Conservation (phyloP, 2,113 vertebrate species). For the Cyphomyrus discorhynchus region DNA sequence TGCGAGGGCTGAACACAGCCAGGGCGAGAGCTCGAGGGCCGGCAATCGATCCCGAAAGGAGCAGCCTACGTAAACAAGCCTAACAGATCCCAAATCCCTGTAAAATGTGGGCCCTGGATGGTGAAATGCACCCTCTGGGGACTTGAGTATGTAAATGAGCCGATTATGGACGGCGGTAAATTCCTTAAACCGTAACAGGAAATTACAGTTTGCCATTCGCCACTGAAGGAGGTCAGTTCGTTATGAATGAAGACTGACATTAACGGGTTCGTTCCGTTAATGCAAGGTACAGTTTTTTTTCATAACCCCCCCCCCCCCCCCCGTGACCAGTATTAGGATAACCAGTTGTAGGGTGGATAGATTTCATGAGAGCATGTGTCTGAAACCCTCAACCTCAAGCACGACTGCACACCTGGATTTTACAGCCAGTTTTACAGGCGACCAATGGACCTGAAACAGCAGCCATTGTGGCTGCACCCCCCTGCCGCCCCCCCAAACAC, state of each 20-base stretch:
- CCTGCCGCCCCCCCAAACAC: not conserved
- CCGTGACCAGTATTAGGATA: not conserved
- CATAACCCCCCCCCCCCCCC: not conserved
- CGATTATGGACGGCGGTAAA: not conserved
- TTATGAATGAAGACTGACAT: not conserved
- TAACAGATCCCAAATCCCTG: not conserved
- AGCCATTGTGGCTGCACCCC: not conserved
- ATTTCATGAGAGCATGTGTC: not conserved
- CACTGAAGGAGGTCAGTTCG: not conserved
- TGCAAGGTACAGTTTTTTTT: not conserved
- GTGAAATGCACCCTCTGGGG: not conserved
- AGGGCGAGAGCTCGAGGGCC: not conserved
- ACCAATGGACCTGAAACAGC: not conserved
- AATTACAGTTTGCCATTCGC: not conserved
- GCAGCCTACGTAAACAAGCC: constrained; percentile 17
- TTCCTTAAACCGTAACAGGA: not conserved
- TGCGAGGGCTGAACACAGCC: not conserved
- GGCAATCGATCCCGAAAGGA: not conserved
- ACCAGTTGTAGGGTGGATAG: not conserved
- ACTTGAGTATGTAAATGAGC: not conserved
- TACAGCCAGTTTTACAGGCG: not conserved
- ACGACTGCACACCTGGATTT: not conserved
- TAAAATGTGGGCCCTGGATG: not conserved
- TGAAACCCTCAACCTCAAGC: not conserved
- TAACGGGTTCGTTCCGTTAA: not conserved